Percentiles rank a stretch among this genome's conserved stretches.
These are phyloP conservation scores for Gastrophryne carolinensis DNA, from an alignment of 2,797 vertebrate species.

Conservation along the genomic window DNA sequence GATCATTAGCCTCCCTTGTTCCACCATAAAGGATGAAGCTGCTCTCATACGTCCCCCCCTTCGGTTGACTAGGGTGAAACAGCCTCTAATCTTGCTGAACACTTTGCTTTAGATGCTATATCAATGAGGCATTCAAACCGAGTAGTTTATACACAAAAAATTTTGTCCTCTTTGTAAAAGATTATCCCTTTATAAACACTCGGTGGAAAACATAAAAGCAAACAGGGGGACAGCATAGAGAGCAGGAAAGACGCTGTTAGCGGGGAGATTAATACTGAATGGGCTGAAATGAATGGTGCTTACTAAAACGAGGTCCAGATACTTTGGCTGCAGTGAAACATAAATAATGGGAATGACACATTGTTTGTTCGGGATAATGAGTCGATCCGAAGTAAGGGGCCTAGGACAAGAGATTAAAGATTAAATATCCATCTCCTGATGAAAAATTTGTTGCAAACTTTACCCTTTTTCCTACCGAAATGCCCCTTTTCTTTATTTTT, in stretches of 20 bases:
- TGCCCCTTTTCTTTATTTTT: constrained; percentile 63
- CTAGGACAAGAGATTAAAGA: constrained; percentile 84
- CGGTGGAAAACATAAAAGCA: constrained; percentile 83
- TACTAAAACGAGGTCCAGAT: constrained; percentile 79
- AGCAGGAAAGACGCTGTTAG: constrained; percentile 83
- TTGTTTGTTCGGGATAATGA: constrained; percentile 84
- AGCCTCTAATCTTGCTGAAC: constrained; percentile 79
- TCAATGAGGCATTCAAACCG: constrained; percentile 77
- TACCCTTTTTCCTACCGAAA: constrained; percentile 82
- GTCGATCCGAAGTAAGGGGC: constrained; percentile 79
- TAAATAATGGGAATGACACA: constrained; percentile 80
- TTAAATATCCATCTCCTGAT: constrained; percentile 85
- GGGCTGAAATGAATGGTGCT: constrained; percentile 78
- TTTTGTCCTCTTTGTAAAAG: constrained; percentile 91
- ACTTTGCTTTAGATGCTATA: constrained; percentile 79
- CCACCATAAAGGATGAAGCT: constrained; percentile 68
- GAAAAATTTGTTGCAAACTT: constrained; percentile 82
- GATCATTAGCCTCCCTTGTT: constrained; percentile 70
- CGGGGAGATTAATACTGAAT: constrained; percentile 85
- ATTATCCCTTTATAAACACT: constrained; percentile 92
- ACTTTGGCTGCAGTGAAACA: constrained; percentile 82
- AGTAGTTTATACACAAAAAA: constrained; percentile 78
- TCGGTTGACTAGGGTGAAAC: constrained; percentile 73
- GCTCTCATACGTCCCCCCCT: constrained; percentile 72
- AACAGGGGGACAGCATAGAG: constrained; percentile 76